phyloP scores from a whole-genome alignment of 2,113 vertebrate genomes.

The Gadus macrocephalus region DNA sequence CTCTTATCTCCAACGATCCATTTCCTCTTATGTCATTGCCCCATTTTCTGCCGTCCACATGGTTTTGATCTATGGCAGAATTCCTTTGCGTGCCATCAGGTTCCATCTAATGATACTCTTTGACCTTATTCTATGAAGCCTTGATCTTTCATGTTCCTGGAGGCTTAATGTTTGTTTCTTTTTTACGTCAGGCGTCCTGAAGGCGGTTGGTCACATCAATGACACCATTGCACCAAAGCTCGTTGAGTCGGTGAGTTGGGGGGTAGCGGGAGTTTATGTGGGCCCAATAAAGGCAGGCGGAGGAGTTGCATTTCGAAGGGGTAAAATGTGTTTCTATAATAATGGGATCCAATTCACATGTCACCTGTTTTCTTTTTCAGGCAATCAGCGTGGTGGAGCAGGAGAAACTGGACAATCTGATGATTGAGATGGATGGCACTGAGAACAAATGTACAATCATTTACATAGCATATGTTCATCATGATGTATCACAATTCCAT shows the following conservation, averaged over 20 bases:
- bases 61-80: background rate
- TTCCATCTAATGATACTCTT: background rate
- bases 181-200: constrained; percentile 78
- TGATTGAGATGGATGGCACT: constrained; percentile 88
- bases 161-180: too few species aligned
- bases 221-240: constrained; percentile 84
- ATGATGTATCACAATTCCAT: background rate
- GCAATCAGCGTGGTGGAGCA: constrained; percentile 85
- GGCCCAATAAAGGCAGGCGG: too few species aligned
- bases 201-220: constrained; percentile 90
- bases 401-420: constrained; percentile 86
- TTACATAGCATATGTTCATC: background rate
- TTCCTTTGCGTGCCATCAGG: constrained; percentile 7
- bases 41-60: background rate
- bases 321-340: too few species aligned
- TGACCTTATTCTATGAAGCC: background rate
- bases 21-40: background rate
- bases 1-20: constrained; percentile 9
- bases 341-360: background rate
- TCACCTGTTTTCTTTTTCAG: constrained; percentile 56
- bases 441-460: constrained; percentile 85
- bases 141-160: too few species aligned
- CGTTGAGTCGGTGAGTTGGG: constrained; percentile 79
- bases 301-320: background rate
- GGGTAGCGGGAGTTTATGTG: background rate